Conservation (phyloP, 2,113 vertebrate species). For the Hemiscyllium ocellatum region DNA sequence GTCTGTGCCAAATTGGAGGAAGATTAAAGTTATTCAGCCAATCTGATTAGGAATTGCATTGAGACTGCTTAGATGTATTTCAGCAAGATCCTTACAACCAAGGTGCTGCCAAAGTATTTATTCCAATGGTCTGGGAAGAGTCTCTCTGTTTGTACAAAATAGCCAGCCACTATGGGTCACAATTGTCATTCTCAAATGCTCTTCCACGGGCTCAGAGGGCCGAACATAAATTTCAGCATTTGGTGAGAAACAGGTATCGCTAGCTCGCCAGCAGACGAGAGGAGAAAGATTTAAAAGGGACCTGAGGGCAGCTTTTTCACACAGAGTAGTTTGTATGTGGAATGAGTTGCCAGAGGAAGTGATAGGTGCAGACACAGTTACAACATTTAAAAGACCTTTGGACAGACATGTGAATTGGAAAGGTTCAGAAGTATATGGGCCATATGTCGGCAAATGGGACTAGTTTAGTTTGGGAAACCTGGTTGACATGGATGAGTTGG, state of each 20-base stretch:
- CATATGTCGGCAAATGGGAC: too few species aligned
- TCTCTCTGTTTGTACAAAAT: not conserved
- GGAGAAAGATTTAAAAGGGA: too few species aligned
- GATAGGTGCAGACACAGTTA: too few species aligned
- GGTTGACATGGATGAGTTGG: too few species aligned
- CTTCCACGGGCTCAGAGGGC: not conserved
- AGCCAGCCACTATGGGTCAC: not conserved
- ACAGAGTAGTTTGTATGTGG: too few species aligned
- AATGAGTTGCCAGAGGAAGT: too few species aligned
- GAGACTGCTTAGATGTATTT: not conserved
- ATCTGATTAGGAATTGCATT: not conserved
- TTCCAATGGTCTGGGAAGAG: not conserved
- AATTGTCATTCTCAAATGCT: not conserved
- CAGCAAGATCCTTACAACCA: not conserved
- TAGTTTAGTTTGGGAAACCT: too few species aligned
- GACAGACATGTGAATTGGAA: too few species aligned
- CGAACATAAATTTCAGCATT: not conserved
- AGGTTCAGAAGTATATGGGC: too few species aligned
- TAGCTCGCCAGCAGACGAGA: too few species aligned
- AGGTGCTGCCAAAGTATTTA: not conserved
- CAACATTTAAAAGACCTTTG: too few species aligned
- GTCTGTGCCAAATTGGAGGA: not conserved
- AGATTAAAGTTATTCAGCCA: not conserved
- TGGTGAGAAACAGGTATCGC: not conserved
- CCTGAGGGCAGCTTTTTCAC: too few species aligned